Evolutionary conservation across 2,888 invertebrate genomes (phyloP), one percentile per base, ranked within the genome.

Genomic region (Kuschelorhynchus macadamiae): DNA sequence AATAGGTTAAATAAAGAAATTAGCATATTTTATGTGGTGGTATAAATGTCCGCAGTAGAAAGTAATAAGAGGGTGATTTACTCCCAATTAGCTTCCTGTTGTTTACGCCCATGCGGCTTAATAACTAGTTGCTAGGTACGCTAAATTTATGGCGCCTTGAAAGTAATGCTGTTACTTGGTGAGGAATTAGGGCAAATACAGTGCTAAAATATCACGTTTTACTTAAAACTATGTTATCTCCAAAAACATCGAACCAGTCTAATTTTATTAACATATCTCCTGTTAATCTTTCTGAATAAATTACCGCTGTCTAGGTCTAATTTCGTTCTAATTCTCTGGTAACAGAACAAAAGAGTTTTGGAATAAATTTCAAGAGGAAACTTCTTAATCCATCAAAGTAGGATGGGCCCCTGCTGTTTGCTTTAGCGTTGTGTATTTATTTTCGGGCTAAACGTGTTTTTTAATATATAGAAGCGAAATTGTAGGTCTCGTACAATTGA

Each of bases 211-310:
- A 5, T 7, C 3, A 5, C 25, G 25, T 25, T 25, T 25, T 25
- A 25, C 25, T 25, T 5, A 3, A 7, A 25, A 25, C 14, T 4
- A n/a, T 12, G 21, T 21, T 21, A 20, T 49, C 20, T 14, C 30
- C 5, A 9, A 49, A 49, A 49, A 49, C 8, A 32, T 33, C 36
- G 8, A 16, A 12, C 49, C 32, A 21, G 39, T 59, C 59, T 59
- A 59, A 59, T 59, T 59, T 49, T 59, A 59, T 59, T 59, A 59
- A 59, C 59, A 46, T 59, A 59, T 59, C 59, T 46, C 14, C 49
- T 49, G 59, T 59, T 59, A 59, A 59, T 59, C 59, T 59, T 59
- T 39, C 47, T 39, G 59, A 46, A 59, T 59, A 59, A 59, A 59
- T 59, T 59, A 59, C 59, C 49, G 49, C 44, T 57, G 44, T 57